phyloP scores from a whole-genome alignment of 1,140 invertebrate genomes.

The Mactra quadrangularis region DNA sequence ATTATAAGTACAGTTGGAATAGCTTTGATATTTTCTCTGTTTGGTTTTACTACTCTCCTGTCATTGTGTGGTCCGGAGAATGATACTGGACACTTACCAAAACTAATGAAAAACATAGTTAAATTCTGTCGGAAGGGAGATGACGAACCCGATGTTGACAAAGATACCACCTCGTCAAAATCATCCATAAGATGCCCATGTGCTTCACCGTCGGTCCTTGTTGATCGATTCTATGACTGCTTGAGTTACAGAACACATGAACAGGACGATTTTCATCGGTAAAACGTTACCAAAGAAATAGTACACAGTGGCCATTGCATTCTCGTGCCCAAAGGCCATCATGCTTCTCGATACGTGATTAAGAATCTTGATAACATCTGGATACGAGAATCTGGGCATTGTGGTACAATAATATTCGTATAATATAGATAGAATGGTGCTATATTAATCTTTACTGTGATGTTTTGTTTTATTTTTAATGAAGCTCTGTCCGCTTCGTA shows the following conservation, averaged over 20 bases:
- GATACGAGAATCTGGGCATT: too few species aligned
- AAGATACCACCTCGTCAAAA: neutral
- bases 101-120: slow-evolving; percentile 46
- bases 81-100: slow-evolving; percentile 65
- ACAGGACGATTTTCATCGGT: too few species aligned
- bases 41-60: slow-evolving; percentile 68
- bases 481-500: too few species aligned
- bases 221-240: slow-evolving; percentile 45
- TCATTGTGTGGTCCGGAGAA: slow-evolving; percentile 72
- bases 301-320: too few species aligned
- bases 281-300: too few species aligned
- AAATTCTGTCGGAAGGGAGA: slow-evolving; percentile 41
- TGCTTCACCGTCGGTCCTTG: slow-evolving; percentile 20
- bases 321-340: too few species aligned
- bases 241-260: slow-evolving; percentile 11
- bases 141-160: neutral
- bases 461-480: too few species aligned
- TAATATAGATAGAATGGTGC: too few species aligned
- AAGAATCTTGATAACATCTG: too few species aligned
- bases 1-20: slow-evolving; percentile 71
- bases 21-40: slow-evolving; percentile 68
- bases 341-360: too few species aligned
- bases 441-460: too few species aligned
- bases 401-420: too few species aligned
- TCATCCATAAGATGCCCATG: neutral